Evolutionary conservation across 2,113 vertebrate genomes (phyloP).

Genomic region (Fregetta grallaria): DNA sequence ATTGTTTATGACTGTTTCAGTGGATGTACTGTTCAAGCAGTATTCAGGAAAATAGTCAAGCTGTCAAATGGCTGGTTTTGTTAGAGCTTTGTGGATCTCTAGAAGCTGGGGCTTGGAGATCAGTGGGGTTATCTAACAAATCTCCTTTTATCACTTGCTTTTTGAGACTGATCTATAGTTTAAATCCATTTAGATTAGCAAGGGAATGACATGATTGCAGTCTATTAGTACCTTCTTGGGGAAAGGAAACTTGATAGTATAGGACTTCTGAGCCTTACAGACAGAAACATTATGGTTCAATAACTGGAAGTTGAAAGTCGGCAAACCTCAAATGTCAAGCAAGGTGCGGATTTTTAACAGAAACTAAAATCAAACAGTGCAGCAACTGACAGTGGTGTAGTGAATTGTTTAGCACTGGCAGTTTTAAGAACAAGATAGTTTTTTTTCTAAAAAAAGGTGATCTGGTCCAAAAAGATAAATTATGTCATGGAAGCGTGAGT

Average conservation of each 20-base stretch:
- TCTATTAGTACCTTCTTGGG: not conserved
- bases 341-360: constrained; percentile 6
- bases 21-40: not conserved
- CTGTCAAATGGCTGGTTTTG: not conserved
- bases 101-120: not conserved
- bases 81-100: not conserved
- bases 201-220: not conserved
- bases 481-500: not conserved
- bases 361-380: not conserved
- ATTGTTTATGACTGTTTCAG: constrained; percentile 30
- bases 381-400: not conserved
- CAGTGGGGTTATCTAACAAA: not conserved
- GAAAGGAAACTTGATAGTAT: constrained; percentile 2
- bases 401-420: not conserved
- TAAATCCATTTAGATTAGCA: constrained; percentile 51
- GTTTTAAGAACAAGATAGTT: not conserved
- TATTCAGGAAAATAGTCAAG: not conserved
- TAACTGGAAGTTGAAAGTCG: constrained; percentile 8
- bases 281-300: constrained; percentile 31
- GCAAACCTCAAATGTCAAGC: constrained; percentile 1
- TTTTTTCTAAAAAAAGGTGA: not conserved
- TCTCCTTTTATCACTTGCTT: constrained; percentile 18
- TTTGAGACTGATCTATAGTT: constrained; percentile 12
- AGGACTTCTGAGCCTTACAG: constrained; percentile 20
- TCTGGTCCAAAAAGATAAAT: not conserved